Conservation (phyloP, 2,113 vertebrate species). For the Heterocephalus glaber region DNA sequence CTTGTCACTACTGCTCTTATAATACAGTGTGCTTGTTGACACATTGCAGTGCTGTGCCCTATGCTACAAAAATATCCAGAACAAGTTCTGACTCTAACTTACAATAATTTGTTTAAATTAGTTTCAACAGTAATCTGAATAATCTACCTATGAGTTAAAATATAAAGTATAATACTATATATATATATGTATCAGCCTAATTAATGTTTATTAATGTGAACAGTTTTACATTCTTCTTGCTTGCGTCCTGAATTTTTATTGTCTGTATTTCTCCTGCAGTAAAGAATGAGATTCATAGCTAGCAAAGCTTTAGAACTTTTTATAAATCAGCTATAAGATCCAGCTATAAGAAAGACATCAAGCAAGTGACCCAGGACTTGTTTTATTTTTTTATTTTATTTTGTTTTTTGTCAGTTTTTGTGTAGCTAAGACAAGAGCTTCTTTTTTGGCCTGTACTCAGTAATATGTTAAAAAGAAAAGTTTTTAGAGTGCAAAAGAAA, state of each 20-base stretch:
- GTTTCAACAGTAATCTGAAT: not conserved
- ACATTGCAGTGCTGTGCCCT: rapidly evolving
- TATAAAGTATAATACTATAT: not conserved
- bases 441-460: not conserved
- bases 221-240: not conserved
- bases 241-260: not conserved
- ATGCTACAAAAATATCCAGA: not conserved
- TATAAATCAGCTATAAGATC: not conserved
- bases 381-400: not conserved
- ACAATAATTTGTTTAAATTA: not conserved
- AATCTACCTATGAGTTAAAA: not conserved
- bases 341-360: not conserved
- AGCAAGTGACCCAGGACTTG: not conserved
- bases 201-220: conserved; percentile 18
- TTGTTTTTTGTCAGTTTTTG: conserved; percentile 8
- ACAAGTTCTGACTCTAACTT: not conserved
- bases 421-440: not conserved
- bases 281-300: not conserved
- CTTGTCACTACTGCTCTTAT: not conserved
- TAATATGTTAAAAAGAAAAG: not conserved
- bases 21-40: not conserved
- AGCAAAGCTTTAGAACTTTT: not conserved
- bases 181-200: not conserved
- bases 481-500: conserved; percentile 47
- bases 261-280: not conserved